These are phyloP conservation scores for Timandra comae DNA, from an alignment of 2,888 invertebrate genomes.

Conservation along the genomic window DNA sequence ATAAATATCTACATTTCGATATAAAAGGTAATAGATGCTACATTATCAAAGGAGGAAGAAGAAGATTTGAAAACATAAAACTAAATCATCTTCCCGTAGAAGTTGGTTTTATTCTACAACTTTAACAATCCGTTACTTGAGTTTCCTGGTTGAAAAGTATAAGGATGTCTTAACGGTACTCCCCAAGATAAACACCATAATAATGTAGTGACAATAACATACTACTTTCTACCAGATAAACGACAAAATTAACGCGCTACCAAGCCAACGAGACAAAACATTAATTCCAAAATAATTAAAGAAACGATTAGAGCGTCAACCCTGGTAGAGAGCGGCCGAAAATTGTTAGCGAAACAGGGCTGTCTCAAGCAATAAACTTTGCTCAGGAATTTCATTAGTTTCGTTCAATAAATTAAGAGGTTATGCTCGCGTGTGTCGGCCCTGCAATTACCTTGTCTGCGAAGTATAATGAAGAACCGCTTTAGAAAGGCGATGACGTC, in stretches of 20 bases:
- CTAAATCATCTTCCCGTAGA: no score
- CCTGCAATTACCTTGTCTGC: constrained; percentile 72
- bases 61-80: no score
- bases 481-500: constrained; percentile 28
- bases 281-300: constrained; percentile 73
- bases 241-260: constrained; percentile 40
- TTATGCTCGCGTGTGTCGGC: constrained; percentile 75
- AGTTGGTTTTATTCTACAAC: no score
- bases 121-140: no score
- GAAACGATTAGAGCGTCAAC: constrained; percentile 63
- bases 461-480: constrained; percentile 69
- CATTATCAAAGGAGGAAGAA: no score
- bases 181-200: background rate
- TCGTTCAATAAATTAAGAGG: constrained; percentile 77
- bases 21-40: no score
- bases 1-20: no score
- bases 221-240: constrained; percentile 19
- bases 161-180: no score
- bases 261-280: constrained; percentile 39
- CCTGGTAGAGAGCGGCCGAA: constrained; percentile 45
- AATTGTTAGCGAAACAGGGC: constrained; percentile 69
- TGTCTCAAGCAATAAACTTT: constrained; percentile 72
- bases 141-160: no score
- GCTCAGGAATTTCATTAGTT: constrained; percentile 75
- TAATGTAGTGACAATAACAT: background rate